Conservation (phyloP, 1,140 invertebrate species). For the Meloidogyne floridensis region DNA sequence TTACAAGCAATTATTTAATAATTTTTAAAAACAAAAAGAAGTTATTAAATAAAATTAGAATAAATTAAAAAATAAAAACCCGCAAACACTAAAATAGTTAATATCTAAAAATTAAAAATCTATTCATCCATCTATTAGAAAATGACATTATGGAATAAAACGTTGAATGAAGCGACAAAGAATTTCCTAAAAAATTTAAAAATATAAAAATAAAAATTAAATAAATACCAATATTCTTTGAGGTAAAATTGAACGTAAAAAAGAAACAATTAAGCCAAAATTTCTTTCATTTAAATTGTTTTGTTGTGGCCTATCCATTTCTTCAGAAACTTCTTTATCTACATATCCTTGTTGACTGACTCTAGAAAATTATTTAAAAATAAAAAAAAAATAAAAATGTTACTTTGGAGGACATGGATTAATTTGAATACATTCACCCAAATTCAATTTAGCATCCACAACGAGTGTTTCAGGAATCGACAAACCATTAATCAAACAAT, state of each 20-base stretch:
- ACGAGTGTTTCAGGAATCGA: conserved; percentile 5
- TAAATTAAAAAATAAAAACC: too few relatives aligned
- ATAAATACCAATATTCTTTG: neutral
- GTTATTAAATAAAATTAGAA: too few relatives aligned
- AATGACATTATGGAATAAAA: neutral
- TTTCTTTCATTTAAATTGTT: neutral
- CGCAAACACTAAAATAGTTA: too few relatives aligned
- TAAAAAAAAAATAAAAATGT: neutral
- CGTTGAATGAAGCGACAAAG: neutral
- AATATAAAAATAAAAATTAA: neutral
- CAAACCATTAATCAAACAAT: conserved; percentile 40
- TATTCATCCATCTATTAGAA: neutral
- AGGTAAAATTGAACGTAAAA: neutral
- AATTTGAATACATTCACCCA: neutral
- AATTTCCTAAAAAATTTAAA: neutral
- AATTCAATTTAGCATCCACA: conserved; percentile 10
- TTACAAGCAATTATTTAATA: too few relatives aligned
- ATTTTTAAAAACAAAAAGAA: too few relatives aligned
- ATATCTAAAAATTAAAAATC: too few relatives aligned
- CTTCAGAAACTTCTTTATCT: neutral
- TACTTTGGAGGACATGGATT: conserved; percentile 34
- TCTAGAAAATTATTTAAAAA: conserved; percentile 6
- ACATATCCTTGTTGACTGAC: neutral
- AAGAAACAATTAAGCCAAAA: neutral
- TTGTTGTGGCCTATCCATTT: neutral